A percentile compares a stretch with the other conserved stretches of the same genome.
These are phyloP conservation scores for Lepidocyrtinus sp. DNA, from an alignment of 2,888 invertebrate species.

Conservation along the genomic window DNA sequence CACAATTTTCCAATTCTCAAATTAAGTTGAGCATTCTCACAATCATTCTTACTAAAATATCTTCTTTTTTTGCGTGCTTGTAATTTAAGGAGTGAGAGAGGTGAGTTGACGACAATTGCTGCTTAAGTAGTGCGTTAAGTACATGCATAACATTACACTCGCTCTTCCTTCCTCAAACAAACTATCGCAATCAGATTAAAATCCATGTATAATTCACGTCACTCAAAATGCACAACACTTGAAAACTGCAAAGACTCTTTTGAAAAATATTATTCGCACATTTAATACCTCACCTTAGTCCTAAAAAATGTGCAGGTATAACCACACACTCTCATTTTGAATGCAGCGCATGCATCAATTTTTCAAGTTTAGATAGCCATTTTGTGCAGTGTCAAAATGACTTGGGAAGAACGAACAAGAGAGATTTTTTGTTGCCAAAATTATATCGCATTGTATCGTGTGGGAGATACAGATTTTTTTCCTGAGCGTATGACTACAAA, in stretches of 20 bases:
- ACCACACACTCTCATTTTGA: conserved; percentile 3
- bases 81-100: background rate
- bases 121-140: conserved; percentile 18
- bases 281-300: background rate
- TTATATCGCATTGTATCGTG: conserved; percentile 10
- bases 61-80: background rate
- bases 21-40: background rate
- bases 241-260: background rate
- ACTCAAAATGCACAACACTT: conserved; percentile 6
- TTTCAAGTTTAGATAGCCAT: conserved; percentile 44
- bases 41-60: too few species aligned
- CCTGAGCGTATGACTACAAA: background rate
- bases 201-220: conserved; percentile 16
- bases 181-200: conserved; percentile 13
- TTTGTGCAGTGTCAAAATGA: conserved; percentile 39
- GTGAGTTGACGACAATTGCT: conserved; percentile 12
- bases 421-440: conserved; percentile 42
- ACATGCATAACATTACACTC: too few species aligned
- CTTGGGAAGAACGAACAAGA: too few species aligned
- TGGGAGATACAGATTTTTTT: background rate
- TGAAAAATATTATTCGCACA: background rate
- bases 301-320: background rate
- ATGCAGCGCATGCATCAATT: background rate
- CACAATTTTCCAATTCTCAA: conserved; percentile 7
- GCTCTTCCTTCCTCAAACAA: conserved; percentile 9